Base-by-base conservation (phyloP, 2,888 invertebrate genomes). In the Oxyteleia sp. region DNA sequence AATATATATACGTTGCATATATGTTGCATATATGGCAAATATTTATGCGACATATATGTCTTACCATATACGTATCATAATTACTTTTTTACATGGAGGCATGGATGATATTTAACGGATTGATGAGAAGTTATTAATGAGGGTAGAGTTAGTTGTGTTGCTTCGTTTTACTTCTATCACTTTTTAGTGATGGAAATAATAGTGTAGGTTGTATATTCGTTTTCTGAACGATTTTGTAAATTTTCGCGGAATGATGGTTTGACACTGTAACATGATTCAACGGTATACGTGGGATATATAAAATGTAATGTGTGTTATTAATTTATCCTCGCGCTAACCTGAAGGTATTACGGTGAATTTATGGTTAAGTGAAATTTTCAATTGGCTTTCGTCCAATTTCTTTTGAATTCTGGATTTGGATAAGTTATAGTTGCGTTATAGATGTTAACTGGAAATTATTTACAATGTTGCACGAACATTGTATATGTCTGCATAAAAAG, bases 331-430 rank as follows among this genome's bases (percentile, higher is more conserved):
- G 43, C 57, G 20, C 41, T 71, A 71, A 64, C 63, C 57, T 49
- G 55, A 57, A 64, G 57, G 64, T 63, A 71, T 79, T 64, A 64
- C 64, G 57, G 29, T 47, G 32, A 79, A 71, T 79, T 79, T 64
- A 79, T 71, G 51, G 57, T 64, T 57, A 79, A 57, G 71, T 79
- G 35, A 64, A 71, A 79, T 47, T 61, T 71, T 71, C 71, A 63
- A 64, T 71, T 79, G 79, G 79, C 76, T 53, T 41, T 13, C 4
- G 64, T 79, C 79, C 71, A 79, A 71, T 79, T 79, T 64, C 59
- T 71, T 69, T 64, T 71, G 51, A 64, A 71, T 79, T 57, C 64
- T 64, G 41, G 35, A 64, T 79, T 64, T 64, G 71, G 32, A 64
- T 71, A 79, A 55, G 55, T 71, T 79, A 71, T 64, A 57, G 69